Conservation (phyloP, 2,888 invertebrate species). For the Andrena fulva region DNA sequence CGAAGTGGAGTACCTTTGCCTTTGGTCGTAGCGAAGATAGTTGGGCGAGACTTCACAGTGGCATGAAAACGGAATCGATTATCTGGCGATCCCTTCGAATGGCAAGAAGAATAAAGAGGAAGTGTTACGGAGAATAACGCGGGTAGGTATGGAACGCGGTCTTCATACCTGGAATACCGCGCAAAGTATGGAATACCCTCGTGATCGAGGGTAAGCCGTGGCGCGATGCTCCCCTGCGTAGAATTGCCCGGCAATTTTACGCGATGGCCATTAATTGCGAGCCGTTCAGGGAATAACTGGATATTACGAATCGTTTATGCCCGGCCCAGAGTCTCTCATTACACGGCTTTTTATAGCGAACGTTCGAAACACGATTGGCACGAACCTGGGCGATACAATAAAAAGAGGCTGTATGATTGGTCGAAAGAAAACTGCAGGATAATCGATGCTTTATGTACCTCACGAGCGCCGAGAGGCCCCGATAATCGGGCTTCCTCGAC, state of each 20-base stretch:
- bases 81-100: slow-evolving; percentile 23
- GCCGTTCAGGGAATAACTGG: slow-evolving; percentile 66
- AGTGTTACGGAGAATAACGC: not conserved
- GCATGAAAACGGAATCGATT: slow-evolving; percentile 24
- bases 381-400: slow-evolving; percentile 4
- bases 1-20: not conserved
- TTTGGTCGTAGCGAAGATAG: not conserved
- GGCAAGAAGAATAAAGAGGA: not conserved
- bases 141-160: not conserved
- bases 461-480: slow-evolving; percentile 14
- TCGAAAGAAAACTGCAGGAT: slow-evolving; percentile 19
- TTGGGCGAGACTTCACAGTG: not conserved
- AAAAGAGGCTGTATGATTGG: slow-evolving; percentile 1
- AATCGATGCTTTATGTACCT: slow-evolving; percentile 37
- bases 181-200: slow-evolving; percentile 40
- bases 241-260: slow-evolving; percentile 66
- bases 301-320: slow-evolving; percentile 73
- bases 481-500: slow-evolving; percentile 40
- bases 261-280: slow-evolving; percentile 73
- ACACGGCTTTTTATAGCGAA: slow-evolving; percentile 55
- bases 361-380: slow-evolving; percentile 37
- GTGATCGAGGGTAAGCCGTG: slow-evolving; percentile 23
- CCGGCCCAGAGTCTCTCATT: slow-evolving; percentile 62
- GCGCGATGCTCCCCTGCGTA: slow-evolving; percentile 46
- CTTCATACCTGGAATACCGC: slow-evolving; percentile 5